Evolutionary conservation across 1,140 invertebrate species (phyloP).

Genomic region (Aphis gossypii): DNA sequence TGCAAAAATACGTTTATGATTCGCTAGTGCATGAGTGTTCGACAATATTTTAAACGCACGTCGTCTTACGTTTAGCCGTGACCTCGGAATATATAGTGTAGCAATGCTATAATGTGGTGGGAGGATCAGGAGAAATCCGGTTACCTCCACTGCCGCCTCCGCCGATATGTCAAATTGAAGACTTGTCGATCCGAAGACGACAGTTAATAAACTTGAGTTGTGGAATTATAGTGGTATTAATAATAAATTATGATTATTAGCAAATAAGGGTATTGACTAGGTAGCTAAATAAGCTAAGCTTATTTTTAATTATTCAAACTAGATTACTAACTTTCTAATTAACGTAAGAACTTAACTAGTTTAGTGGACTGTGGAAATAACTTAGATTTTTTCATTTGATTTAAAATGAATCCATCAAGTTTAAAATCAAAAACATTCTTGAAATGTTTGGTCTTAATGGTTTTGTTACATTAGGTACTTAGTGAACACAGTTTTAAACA

Average conservation of each 20-base stretch:
- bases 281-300: too few species aligned
- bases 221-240: not conserved
- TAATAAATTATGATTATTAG: not conserved
- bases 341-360: too few species aligned
- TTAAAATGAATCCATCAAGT: too few species aligned
- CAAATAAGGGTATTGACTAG: too few species aligned
- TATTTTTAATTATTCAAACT: too few species aligned
- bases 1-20: not conserved
- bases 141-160: not conserved
- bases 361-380: too few species aligned
- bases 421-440: too few species aligned
- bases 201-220: not conserved
- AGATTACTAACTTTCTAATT: too few species aligned
- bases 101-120: not conserved
- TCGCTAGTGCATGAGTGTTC: not conserved
- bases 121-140: slow-evolving; percentile 32
- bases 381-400: too few species aligned
- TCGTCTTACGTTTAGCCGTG: not conserved
- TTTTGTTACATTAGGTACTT: too few species aligned
- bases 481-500: too few species aligned
- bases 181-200: not conserved
- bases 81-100: not conserved
- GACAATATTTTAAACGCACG: not conserved
- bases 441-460: too few species aligned
- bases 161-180: not conserved